A percentile compares a stretch with the other conserved stretches of the same genome.
Conservation (phyloP, 2,797 vertebrate species). For the Cephalopachus bancanus region DNA sequence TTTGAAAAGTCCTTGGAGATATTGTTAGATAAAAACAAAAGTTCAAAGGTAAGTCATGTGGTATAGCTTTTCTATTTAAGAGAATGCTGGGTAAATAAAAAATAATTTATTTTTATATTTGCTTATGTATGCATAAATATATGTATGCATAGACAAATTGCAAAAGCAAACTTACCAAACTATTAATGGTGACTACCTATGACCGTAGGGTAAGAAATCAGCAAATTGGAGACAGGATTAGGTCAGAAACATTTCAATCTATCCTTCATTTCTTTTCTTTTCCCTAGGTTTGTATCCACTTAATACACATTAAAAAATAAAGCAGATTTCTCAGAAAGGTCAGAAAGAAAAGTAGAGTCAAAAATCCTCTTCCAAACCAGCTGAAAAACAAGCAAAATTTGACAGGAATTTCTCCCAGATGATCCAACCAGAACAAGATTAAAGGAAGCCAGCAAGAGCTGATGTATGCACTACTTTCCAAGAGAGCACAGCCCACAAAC, state of each 20-base stretch:
- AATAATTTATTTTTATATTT: slow-evolving; percentile 1
- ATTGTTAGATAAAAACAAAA: slow-evolving; percentile 29
- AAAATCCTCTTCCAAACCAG: neutral
- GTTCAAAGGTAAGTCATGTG: neutral
- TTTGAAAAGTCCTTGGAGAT: neutral
- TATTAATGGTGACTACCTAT: neutral
- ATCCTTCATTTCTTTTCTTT: neutral
- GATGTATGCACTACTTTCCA: neutral
- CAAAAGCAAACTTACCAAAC: neutral
- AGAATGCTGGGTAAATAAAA: neutral
- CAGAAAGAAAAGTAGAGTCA: slow-evolving; percentile 10
- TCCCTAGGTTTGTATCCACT: neutral
- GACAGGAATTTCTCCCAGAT: neutral
- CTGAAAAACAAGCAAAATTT: slow-evolving; percentile 12
- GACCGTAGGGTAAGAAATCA: neutral
- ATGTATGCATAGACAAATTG: neutral
- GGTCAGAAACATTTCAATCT: neutral
- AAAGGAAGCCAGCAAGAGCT: neutral
- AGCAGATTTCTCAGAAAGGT: neutral
- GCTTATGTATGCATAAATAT: neutral
- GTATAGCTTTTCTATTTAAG: neutral
- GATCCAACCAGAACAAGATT: neutral
- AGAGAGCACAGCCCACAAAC: neutral
- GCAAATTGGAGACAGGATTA: neutral
- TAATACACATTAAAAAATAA: neutral